Evolutionary conservation across 2,888 invertebrate genomes (phyloP), one percentile per base, ranked within the genome.

Genomic region (Phasia obesa): DNA sequence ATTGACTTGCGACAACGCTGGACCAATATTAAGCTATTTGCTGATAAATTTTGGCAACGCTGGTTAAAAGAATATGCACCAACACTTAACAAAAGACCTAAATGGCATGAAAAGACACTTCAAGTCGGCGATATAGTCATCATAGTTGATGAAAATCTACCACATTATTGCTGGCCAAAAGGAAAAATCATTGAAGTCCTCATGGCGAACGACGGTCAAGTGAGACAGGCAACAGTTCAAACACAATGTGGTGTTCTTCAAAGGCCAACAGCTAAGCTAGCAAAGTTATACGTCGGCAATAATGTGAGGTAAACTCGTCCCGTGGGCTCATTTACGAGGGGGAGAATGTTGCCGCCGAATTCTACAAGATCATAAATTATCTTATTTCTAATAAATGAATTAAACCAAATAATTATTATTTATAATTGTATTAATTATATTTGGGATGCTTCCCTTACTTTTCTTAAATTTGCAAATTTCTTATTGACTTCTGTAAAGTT

Each of bases 41-140:
- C n/a, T n/a, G n/a, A n/a, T n/a, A n/a, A n/a, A n/a, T n/a, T n/a
- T n/a, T n/a, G n/a, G n/a, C n/a, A n/a, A 19, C 17, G 84, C 1
- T 81, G 83, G 79, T 9, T 84, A 23, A 77, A 73, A 19, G 75
- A 83, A 49, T 81, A 83, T 27, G 17, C 53, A 44, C 83, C 82
- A 19, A 73, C 60, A 38, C 44, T 84, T n/a, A 67, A 57, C 5
- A 57, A 51, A 62, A 53, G 82, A 65, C 31, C 53, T 21, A 81
- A 85, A 76, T 84, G 79, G 81, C 69, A 67, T 15, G 25, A 57
- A 25, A 70, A 80, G 62, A 59, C 27, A 9, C 2, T 84, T 35
- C 21, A 75, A 17, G 64, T 77, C 3, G 84, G 62, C 11, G 79
- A 81, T 23, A 73, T 84, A 11, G 84, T 85, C 3, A 25, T n/a